phyloP scores from a whole-genome alignment of 2,797 vertebrate genomes.

The Odontamblyopus rebecca region DNA sequence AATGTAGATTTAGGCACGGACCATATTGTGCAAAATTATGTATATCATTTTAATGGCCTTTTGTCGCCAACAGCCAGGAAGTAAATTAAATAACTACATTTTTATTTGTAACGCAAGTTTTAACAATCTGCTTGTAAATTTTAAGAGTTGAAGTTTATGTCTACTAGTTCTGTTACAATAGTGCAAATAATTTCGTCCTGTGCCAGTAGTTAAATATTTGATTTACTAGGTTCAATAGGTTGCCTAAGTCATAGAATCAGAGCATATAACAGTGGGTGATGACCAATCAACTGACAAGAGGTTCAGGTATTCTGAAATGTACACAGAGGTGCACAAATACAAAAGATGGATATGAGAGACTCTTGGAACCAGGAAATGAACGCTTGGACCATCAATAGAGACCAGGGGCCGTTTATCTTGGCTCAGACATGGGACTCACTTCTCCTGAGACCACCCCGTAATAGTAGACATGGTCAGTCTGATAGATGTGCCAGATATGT shows the following conservation, averaged over 20 bases:
- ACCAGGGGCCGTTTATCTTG: too few relatives aligned
- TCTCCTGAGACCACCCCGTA: too few relatives aligned
- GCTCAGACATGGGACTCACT: too few relatives aligned
- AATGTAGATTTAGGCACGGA: neutral
- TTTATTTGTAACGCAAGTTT: neutral
- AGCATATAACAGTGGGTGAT: neutral
- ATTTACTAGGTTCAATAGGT: neutral
- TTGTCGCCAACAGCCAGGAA: neutral
- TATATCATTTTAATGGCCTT: neutral
- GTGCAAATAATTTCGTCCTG: neutral
- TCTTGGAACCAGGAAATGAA: too few relatives aligned
- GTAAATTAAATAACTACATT: neutral
- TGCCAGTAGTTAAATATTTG: neutral
- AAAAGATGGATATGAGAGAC: too few relatives aligned
- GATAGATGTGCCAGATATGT: too few relatives aligned
- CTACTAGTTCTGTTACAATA: neutral
- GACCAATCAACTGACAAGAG: too few relatives aligned
- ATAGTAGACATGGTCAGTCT: too few relatives aligned
- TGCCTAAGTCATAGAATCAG: neutral
- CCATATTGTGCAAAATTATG: neutral
- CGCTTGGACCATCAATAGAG: too few relatives aligned
- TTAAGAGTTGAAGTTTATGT: neutral
- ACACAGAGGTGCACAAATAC: too few relatives aligned
- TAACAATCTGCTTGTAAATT: neutral
- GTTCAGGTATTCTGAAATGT: too few relatives aligned